phyloP scores from a whole-genome alignment of 2,888 invertebrate species.

The Nebria brevicollis region DNA sequence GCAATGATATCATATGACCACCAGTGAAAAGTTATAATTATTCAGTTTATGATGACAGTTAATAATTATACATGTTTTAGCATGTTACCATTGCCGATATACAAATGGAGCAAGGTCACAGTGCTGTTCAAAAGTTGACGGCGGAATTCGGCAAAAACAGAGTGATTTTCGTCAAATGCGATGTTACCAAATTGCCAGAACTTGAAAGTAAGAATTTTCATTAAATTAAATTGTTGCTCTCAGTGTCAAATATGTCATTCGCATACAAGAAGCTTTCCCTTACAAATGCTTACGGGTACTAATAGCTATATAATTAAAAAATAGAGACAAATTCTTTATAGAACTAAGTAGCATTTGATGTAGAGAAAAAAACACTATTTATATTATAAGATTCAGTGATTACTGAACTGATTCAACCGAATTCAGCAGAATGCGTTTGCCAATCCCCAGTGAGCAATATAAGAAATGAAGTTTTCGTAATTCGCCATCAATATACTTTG shows the following conservation, averaged over 20 bases:
- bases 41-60: neutral
- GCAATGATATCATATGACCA: neutral
- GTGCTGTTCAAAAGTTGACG: slow-evolving; percentile 70
- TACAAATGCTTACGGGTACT: no score
- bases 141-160: slow-evolving; percentile 74
- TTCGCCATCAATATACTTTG: neutral
- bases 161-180: slow-evolving; percentile 75
- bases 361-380: no score
- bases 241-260: neutral
- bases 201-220: slow-evolving; percentile 69
- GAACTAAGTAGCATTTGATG: no score
- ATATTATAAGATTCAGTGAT: neutral
- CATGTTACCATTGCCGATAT: slow-evolving; percentile 57
- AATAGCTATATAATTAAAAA: no score
- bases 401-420: neutral
- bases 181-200: slow-evolving; percentile 78
- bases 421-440: neutral
- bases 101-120: slow-evolving; percentile 64
- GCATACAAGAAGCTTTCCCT: no score
- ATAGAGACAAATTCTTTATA: no score
- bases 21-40: neutral
- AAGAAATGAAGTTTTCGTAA: neutral
- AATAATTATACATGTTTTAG: slow-evolving; percentile 50
- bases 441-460: neutral
- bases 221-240: neutral